Base-by-base conservation (phyloP, 2,888 invertebrate genomes). In the Timandra comae region DNA sequence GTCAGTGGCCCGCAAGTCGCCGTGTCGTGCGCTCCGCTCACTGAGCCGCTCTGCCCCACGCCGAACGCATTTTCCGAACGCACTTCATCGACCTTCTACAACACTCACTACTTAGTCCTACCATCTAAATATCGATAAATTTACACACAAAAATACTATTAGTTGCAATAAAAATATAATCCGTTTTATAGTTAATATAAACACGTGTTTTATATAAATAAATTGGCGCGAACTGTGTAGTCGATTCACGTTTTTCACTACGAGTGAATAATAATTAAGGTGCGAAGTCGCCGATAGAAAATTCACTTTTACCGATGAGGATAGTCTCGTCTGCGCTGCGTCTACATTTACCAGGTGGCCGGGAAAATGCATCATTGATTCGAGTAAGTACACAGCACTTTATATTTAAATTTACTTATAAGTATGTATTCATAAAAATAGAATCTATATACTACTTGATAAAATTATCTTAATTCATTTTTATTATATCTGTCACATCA, bases 291-390 rank as follows among this genome's bases (percentile, higher is more conserved):
- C 57, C 63, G 43, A 58, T 58, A 72, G 58, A 69, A 79, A 73
- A 81, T 84, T 82, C 77, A 81, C 80, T 81, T 82, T 82, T 73
- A 73, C 64, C 63, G 68, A 53, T 70, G 63, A 73, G 67, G 64
- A 68, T 53, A 52, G 52, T 55, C 62, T 62, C 61, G 73, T 76
- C 77, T 73, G 52, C 63, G 57, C 56, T 53, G 57, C 60, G 71
- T 66, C 67, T 68, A 54, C 56, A 47, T 49, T 47, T 45, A 49
- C 47, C 43, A 48, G 47, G 55, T 47, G 45, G 49, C 46, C 43
- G 48, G 48, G 55, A 57, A 68, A 60, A 76, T 70, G 67, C 69
- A 73, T 47, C 46, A 56, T 49, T 75, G 54, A 73, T 44, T 49
- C 58, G 45, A 68, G 84, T 84, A 53, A 82, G 82, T 78, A 67